phyloP scores from a whole-genome alignment of 2,888 invertebrate species.

The Ophioninae sp. region DNA sequence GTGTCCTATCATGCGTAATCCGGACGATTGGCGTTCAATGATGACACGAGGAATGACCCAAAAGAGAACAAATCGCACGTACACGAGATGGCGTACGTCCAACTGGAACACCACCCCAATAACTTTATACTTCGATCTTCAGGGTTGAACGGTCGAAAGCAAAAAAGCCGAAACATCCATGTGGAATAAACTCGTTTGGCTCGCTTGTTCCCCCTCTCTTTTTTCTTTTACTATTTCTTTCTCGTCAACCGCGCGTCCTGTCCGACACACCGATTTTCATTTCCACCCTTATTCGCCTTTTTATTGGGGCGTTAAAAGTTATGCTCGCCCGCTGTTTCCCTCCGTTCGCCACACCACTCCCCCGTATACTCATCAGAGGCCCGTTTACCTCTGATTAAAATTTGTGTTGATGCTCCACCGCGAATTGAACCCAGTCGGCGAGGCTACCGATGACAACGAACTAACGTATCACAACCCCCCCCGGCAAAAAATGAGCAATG shows the following conservation, averaged over 20 bases:
- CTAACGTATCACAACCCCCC: constrained; percentile 15
- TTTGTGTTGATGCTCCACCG: constrained; percentile 67
- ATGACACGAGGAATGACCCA: constrained; percentile 48
- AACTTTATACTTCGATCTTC: background rate
- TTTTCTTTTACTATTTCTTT: constrained; percentile 23
- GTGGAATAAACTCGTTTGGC: constrained; percentile 44
- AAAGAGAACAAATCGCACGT: constrained; percentile 53
- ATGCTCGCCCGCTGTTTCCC: constrained; percentile 63
- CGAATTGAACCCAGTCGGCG: constrained; percentile 40
- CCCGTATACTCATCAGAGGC: constrained; percentile 53
- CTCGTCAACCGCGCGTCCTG: constrained; percentile 37
- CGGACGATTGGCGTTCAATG: constrained; percentile 49
- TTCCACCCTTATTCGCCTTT: constrained; percentile 70
- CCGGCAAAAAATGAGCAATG: constrained; percentile 23
- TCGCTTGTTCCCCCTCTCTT: background rate
- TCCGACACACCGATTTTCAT: constrained; percentile 72
- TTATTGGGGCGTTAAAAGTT: constrained; percentile 77
- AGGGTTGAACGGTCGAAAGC: constrained; percentile 11
- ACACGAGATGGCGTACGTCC: constrained; percentile 25
- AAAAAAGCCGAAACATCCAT: constrained; percentile 25
- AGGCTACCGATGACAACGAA: constrained; percentile 35
- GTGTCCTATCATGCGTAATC: constrained; percentile 26
- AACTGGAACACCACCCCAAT: constrained; percentile 18
- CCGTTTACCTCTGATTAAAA: constrained; percentile 77
- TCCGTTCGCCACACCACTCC: background rate